Conservation (phyloP, 2,888 invertebrate genomes). For the Xestia c-nigrum region DNA sequence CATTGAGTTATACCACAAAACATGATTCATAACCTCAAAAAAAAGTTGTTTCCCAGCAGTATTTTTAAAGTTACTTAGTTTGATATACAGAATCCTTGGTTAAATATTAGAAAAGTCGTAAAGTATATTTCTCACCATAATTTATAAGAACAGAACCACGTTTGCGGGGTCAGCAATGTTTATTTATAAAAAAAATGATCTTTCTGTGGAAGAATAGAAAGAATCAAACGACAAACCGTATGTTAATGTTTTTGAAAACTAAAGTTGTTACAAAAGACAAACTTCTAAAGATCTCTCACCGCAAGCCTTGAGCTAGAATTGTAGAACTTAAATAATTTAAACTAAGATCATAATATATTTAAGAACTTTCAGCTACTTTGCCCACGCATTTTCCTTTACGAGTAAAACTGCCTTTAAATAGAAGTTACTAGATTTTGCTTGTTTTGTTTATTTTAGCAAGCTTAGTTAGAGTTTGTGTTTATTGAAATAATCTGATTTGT, state of each 20-base stretch:
- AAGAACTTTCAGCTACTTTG: constrained; percentile 16
- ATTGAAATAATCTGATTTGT: neutral
- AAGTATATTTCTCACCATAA: no score
- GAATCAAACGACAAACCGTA: neutral
- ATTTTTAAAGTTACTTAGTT: no score
- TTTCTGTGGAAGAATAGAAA: neutral
- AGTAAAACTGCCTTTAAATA: neutral
- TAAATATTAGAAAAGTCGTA: no score
- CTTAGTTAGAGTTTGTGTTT: neutral
- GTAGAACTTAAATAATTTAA: constrained; percentile 40
- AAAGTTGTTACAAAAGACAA: constrained; percentile 14
- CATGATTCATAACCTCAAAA: no score
- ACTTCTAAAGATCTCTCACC: constrained; percentile 1
- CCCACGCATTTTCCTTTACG: constrained; percentile 27
- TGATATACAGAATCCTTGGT: no score
- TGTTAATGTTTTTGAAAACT: constrained; percentile 13
- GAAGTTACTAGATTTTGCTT: neutral
- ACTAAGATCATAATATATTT: constrained; percentile 42
- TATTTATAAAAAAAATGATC: neutral
- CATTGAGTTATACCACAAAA: no score
- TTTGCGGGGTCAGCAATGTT: no score
- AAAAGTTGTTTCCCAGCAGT: no score
- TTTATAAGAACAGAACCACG: no score
- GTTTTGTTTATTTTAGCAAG: constrained; percentile 1
- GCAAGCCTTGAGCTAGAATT: constrained; percentile 3